Evolutionary conservation across 1,140 invertebrate genomes (phyloP), one percentile per base, ranked within the genome.

Genomic region (Phymorhynchus buccinoides): DNA sequence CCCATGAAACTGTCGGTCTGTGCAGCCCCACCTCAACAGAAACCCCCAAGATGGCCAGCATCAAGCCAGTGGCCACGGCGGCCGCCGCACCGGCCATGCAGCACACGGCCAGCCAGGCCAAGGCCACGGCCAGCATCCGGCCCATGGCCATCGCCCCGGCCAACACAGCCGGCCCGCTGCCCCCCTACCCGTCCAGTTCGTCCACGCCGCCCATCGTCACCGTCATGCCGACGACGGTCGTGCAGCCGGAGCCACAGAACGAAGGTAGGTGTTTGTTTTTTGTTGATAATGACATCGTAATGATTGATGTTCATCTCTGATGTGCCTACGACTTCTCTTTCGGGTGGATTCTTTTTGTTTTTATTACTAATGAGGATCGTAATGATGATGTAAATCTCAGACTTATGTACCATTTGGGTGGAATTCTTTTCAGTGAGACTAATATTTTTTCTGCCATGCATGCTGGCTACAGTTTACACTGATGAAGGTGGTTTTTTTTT

Each of bases 41-140:
- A 89, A 96, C 97, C 12, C 93, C 93, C 16, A 96, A 96, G 0
- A 96, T 96, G 18, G 97, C 98, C 18, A 98, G 98, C 92, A 98
- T 99, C 44, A 97, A 97, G 92, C 98, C 98, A 0, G 97, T 99
- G 96, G 96, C 97, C 22, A 88, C 90, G 14, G 89, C 88, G 37
- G 86, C 89, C 27, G 86, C 89, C n/a, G 86, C 89, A 27, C 88
- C 89, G 86, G 94, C 92, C 84, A 92, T 90, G 80, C 91, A 91
- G 82, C 93, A 91, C 87, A 91, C 87, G 52, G 81, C 86, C 18
- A 89, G 87, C 39, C 89, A 91, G 62, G 89, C 92, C 39, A 92
- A 92, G 84, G 91, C 90, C n/a, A 95, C 97, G 82, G 97, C 97
- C 14, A 98, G 97, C 88, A 98, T 99, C 87, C 94, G 97, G 27